A percentile compares a stretch with the other conserved stretches of the same genome.
Evolutionary conservation across 2,797 vertebrate species (phyloP).

Genomic region (Nothura maculosa): DNA sequence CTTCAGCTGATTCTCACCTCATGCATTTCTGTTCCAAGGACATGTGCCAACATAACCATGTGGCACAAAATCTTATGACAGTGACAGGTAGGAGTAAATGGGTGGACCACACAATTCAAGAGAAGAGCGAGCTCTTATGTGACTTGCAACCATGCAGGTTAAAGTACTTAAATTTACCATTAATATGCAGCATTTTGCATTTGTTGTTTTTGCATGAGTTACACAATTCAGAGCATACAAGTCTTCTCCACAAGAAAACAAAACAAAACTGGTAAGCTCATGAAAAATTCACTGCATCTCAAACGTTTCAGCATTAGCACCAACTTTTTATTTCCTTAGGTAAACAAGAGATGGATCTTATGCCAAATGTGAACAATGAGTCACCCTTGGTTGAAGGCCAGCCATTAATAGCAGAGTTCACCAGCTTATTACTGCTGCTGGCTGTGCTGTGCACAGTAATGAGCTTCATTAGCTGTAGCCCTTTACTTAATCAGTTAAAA

Average conservation of each 20-base stretch:
- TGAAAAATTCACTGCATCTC: neutral
- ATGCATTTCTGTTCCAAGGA: neutral
- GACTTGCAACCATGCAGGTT: neutral
- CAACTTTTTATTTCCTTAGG: neutral
- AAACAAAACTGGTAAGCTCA: neutral
- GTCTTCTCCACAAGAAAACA: neutral
- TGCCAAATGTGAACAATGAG: neutral
- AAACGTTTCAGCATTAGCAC: neutral
- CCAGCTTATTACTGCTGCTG: neutral
- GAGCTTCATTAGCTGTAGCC: neutral
- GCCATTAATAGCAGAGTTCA: neutral
- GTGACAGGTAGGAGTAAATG: neutral
- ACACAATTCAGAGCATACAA: neutral
- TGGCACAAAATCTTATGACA: neutral
- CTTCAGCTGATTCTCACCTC: neutral
- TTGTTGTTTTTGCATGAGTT: neutral
- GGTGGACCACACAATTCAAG: neutral
- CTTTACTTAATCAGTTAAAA: neutral
- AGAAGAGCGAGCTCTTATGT: neutral
- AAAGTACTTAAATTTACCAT: neutral
- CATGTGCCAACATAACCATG: neutral
- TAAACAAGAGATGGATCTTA: neutral
- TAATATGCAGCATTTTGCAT: neutral
- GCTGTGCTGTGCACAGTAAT: neutral
- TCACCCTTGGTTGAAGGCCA: neutral